These are phyloP conservation scores for Pseudopodoces humilis DNA, from an alignment of 2,113 vertebrate species.

Conservation along the genomic window DNA sequence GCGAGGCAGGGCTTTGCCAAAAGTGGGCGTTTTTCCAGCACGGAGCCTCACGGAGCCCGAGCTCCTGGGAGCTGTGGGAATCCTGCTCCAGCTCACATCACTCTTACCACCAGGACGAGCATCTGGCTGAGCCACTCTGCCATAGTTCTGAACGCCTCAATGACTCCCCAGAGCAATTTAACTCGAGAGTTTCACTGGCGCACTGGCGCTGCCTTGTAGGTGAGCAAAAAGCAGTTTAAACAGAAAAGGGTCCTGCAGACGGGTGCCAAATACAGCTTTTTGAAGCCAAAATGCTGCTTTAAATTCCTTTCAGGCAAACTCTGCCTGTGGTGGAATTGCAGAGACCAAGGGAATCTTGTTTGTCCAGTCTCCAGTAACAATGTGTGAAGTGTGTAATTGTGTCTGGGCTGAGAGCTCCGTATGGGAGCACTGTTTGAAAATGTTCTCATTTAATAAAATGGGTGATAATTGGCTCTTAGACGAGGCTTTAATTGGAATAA, in stretches of 20 bases:
- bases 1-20: not conserved
- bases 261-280: not conserved
- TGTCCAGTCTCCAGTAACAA: not conserved
- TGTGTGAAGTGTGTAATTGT: not conserved
- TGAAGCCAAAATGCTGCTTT: not conserved
- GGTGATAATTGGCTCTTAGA: not conserved
- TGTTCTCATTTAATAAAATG: not conserved
- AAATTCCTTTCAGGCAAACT: not conserved
- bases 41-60: not conserved
- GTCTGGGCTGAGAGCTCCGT: not conserved
- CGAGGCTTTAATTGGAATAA: slow-evolving; percentile 29
- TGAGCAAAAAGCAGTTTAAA: not conserved
- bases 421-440: not conserved
- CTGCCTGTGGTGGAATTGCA: not conserved
- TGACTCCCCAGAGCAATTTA: not conserved
- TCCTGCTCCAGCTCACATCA: not conserved
- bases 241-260: not conserved
- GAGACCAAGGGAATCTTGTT: rapidly evolving
- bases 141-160: not conserved
- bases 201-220: rapidly evolving
- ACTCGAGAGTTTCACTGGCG: not conserved
- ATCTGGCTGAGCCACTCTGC: not conserved
- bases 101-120: not conserved
- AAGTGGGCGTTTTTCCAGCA: not conserved
- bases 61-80: not conserved